Percentiles rank a stretch among this genome's conserved stretches.
Conservation (phyloP, 2,113 vertebrate genomes). For the Mohoua ochrocephala region DNA sequence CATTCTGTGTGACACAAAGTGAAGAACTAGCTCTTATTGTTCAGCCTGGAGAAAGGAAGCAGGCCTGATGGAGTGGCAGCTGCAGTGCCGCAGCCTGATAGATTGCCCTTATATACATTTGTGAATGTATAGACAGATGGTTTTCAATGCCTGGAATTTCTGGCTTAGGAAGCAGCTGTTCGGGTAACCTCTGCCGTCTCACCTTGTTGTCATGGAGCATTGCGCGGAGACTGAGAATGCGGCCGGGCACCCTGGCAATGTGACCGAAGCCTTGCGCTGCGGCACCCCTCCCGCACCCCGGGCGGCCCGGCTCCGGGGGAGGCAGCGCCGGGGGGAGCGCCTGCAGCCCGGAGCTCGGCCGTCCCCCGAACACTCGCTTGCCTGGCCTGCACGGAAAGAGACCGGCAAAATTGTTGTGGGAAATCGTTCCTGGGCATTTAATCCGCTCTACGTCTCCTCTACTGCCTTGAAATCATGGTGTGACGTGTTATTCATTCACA, state of each 20-base stretch:
- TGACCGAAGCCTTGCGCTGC: slow-evolving; percentile 49
- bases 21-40: slow-evolving; percentile 95
- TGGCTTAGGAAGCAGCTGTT: slow-evolving; percentile 97
- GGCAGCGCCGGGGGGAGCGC: not conserved
- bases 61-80: slow-evolving; percentile 87
- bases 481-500: accelerated
- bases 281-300: slow-evolving; percentile 28
- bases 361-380: not conserved
- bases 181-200: slow-evolving; percentile 91
- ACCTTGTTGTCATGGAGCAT: slow-evolving; percentile 98
- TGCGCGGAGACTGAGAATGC: slow-evolving; percentile 85
- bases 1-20: slow-evolving; percentile 98
- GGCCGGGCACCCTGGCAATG: slow-evolving; percentile 66
- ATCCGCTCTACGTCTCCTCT: slow-evolving; percentile 44
- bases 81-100: slow-evolving; percentile 89
- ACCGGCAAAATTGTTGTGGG: not conserved
- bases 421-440: slow-evolving; percentile 45
- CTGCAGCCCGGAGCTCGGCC: not conserved
- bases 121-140: slow-evolving; percentile 98
- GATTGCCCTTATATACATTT: slow-evolving; percentile 93
- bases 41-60: slow-evolving; percentile 79
- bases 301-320: not conserved
- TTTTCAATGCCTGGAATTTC: slow-evolving; percentile 92
- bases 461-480: not conserved
- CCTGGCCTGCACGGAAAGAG: not conserved